Conservation (phyloP, 2,888 invertebrate genomes). For the Dysmachus trigonus region DNA sequence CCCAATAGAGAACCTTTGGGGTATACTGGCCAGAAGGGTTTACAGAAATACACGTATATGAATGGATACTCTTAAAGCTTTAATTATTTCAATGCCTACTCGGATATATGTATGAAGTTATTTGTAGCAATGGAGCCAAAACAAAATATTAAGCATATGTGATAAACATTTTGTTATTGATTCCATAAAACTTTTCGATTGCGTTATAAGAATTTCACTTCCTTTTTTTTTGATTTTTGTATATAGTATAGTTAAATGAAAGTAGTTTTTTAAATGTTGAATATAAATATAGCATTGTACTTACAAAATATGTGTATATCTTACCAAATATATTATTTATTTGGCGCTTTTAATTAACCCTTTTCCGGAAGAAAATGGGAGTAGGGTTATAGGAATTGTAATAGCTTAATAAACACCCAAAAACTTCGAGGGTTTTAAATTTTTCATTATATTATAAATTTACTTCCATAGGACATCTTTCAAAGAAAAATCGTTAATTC, state of each 20-base stretch:
- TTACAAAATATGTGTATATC: background rate
- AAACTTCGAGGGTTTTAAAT: too few relatives aligned
- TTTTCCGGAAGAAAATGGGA: too few relatives aligned
- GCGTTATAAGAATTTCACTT: background rate
- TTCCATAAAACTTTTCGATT: background rate
- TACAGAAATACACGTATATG: background rate
- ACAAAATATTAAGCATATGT: background rate
- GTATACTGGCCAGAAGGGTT: background rate
- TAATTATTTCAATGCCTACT: background rate
- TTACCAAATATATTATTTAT: background rate
- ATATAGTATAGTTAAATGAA: too few relatives aligned
- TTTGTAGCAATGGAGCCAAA: background rate
- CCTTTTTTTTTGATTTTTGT: background rate
- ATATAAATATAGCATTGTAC: background rate
- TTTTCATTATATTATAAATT: too few relatives aligned
- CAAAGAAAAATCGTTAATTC: too few relatives aligned
- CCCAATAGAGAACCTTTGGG: background rate
- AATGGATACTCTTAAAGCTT: background rate
- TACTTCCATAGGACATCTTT: too few relatives aligned
- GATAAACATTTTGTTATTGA: background rate
- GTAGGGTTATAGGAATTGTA: too few relatives aligned
- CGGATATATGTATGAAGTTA: background rate
- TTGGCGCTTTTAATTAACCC: too few relatives aligned
- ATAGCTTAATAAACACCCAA: too few relatives aligned
- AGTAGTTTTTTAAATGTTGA: too few relatives aligned